Conservation (phyloP, 2,888 invertebrate species). For the Orthosia gracilis region DNA sequence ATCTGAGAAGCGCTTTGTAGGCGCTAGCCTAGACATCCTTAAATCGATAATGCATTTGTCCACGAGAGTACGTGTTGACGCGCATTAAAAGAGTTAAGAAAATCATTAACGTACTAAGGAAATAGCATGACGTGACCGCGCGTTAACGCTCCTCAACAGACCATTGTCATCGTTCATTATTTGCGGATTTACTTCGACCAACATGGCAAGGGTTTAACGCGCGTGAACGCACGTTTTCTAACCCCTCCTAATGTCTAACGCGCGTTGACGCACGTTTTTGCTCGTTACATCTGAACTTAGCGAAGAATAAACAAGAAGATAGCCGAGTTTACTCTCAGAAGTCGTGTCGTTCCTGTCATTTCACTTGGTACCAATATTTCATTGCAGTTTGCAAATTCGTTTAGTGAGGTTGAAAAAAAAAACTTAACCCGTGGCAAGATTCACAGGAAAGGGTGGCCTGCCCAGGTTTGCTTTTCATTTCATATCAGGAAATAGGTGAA, state of each 20-base stretch:
- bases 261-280: constrained; percentile 3
- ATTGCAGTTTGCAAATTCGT: constrained; percentile 1
- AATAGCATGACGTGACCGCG: background rate
- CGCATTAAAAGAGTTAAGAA: constrained; percentile 13
- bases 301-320: background rate
- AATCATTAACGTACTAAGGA: background rate
- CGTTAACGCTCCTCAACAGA: constrained; percentile 18
- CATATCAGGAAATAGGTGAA: background rate
- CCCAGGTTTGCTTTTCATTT: background rate
- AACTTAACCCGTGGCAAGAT: too few species aligned
- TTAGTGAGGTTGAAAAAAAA: background rate
- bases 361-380: background rate
- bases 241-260: constrained; percentile 6
- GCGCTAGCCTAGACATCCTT: constrained; percentile 14
- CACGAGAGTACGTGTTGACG: constrained; percentile 29
- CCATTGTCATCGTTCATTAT: background rate
- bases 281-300: constrained; percentile 6
- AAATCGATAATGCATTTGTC: constrained; percentile 11
- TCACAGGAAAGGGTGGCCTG: background rate
- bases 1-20: constrained; percentile 19
- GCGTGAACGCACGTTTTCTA: constrained; percentile 10
- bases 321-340: constrained; percentile 1
- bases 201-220: constrained; percentile 12
- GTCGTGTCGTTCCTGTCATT: constrained; percentile 1
- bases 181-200: background rate